phyloP scores from a whole-genome alignment of 2,888 invertebrate genomes.

The Yponomeuta cagnagella region DNA sequence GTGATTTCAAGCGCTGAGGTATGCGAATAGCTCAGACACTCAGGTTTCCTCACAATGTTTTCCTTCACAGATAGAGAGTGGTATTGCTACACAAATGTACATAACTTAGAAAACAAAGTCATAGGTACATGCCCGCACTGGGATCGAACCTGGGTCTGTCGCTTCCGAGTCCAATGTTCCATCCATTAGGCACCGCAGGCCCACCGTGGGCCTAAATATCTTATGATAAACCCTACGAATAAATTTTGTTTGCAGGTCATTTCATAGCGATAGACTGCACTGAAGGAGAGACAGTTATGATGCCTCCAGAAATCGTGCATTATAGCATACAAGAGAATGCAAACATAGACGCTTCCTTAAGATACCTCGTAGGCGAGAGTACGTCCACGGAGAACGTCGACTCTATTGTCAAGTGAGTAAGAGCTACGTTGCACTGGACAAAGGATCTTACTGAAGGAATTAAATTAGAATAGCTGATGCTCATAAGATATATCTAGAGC shows the following conservation, averaged over 20 bases:
- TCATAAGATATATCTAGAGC: not conserved
- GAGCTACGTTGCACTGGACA: not conserved
- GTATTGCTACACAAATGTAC: too few relatives aligned
- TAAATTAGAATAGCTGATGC: not conserved
- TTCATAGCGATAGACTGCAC: constrained; percentile 80
- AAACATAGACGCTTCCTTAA: constrained; percentile 56
- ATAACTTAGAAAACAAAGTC: too few relatives aligned
- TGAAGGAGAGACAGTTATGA: constrained; percentile 80
- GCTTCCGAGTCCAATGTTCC: too few relatives aligned
- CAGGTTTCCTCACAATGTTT: too few relatives aligned
- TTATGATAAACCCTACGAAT: too few relatives aligned
- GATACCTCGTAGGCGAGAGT: constrained; percentile 59
- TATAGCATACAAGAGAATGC: constrained; percentile 77
- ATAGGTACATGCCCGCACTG: too few relatives aligned
- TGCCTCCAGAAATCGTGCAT: constrained; percentile 80
- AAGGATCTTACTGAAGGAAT: not conserved
- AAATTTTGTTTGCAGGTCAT: constrained; percentile 60
- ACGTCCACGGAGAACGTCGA: constrained; percentile 64
- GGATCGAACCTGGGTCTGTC: too few relatives aligned
- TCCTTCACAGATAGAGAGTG: too few relatives aligned
- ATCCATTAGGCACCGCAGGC: too few relatives aligned
- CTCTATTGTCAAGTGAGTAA: constrained; percentile 72
- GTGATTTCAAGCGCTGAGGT: too few relatives aligned
- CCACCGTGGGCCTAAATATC: too few relatives aligned
- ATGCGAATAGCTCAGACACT: too few relatives aligned